These are phyloP conservation scores for Rhynchophorus ferrugineus DNA, from an alignment of 1,140 invertebrate genomes.

Conservation along the genomic window DNA sequence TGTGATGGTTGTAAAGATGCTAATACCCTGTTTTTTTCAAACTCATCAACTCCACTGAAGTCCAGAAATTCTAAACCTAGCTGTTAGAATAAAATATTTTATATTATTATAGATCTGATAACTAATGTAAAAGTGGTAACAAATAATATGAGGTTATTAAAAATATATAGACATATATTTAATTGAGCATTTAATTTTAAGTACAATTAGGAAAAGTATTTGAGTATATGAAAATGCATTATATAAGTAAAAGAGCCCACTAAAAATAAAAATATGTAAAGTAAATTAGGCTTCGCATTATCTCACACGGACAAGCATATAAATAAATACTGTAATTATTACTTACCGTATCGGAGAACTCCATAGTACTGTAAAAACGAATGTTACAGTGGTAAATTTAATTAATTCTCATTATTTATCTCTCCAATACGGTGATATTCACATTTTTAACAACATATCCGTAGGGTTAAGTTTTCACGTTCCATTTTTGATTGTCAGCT, in stretches of 20 bases:
- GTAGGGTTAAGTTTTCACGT: slow-evolving; percentile 29
- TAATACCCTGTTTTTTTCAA: slow-evolving; percentile 30
- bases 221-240: not conserved
- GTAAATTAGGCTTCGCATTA: too few relatives aligned
- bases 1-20: slow-evolving; percentile 26
- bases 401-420: slow-evolving; percentile 15
- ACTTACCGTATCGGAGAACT: slow-evolving; percentile 22
- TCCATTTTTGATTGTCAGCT: slow-evolving; percentile 14
- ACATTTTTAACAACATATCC: slow-evolving; percentile 21
- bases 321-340: not conserved
- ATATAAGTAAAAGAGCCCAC: not conserved
- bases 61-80: slow-evolving; percentile 32
- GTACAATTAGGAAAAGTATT: not conserved
- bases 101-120: not conserved
- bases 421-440: slow-evolving; percentile 4
- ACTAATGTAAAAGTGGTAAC: not conserved
- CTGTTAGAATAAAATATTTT: slow-evolving; percentile 17
- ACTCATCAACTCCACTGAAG: slow-evolving; percentile 34
- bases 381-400: slow-evolving; percentile 12
- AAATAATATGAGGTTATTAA: not conserved
- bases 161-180: too few relatives aligned
- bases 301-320: slow-evolving; percentile 1
- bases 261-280: not conserved
- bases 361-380: slow-evolving; percentile 11
- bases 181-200: not conserved